Evolutionary conservation across 1,140 invertebrate species (phyloP).

Genomic region (Drosophila nebulosa): DNA sequence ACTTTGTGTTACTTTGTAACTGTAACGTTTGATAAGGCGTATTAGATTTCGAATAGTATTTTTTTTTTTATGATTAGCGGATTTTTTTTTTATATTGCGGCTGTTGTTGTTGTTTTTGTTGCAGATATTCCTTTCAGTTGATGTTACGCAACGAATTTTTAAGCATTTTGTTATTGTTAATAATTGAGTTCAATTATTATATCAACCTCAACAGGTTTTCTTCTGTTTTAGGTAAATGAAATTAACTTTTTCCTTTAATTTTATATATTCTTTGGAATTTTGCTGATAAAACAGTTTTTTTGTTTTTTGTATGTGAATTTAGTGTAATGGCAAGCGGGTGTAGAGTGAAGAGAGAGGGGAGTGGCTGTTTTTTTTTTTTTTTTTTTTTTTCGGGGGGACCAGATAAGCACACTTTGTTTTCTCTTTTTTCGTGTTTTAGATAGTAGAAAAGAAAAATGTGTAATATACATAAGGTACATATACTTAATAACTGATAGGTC

Average conservation of each 20-base stretch:
- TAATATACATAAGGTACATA: constrained; percentile 11
- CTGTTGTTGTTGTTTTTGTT: constrained; percentile 3
- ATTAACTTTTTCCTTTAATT: neutral
- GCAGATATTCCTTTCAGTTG: neutral
- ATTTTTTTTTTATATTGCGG: no score
- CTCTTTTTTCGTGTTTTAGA: constrained; percentile 7
- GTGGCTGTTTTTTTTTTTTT: neutral
- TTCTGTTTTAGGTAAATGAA: neutral
- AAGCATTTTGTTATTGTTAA: constrained; percentile 5
- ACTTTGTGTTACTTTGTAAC: neutral
- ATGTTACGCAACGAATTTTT: neutral
- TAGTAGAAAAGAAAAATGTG: constrained; percentile 27
- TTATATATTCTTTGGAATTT: neutral
- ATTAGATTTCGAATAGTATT: neutral
- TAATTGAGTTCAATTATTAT: neutral
- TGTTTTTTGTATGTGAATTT: constrained; percentile 27
- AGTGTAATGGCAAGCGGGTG: constrained; percentile 12
- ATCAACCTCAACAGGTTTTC: no score
- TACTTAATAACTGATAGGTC: neutral
- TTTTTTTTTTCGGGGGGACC: no score
- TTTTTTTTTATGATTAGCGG: no score
- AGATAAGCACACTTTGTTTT: constrained; percentile 45
- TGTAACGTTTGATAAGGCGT: constrained; percentile 1
- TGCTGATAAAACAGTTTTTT: constrained; percentile 12
- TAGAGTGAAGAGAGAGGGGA: neutral